Base-by-base conservation (phyloP, 2,113 vertebrate species). In the Astur gentilis region DNA sequence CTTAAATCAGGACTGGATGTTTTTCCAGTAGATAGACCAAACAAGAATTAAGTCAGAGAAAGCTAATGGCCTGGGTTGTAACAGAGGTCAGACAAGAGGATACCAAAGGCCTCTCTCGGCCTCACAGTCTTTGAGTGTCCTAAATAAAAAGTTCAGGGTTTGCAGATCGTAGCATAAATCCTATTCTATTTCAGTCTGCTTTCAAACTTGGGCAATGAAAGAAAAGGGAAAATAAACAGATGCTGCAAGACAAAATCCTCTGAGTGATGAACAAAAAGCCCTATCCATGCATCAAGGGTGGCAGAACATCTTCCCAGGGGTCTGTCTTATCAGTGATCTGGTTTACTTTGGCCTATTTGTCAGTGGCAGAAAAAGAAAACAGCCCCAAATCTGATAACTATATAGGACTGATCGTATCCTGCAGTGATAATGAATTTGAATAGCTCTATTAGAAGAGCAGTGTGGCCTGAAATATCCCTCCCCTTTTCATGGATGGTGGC, bases 301-400 rank as follows among this genome's bases (percentile, higher is more conserved):
- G 49, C 84, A 96, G 88, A 97, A 79, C 60, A 89, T 78, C 91
- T 96, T 97, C 92, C 91, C 85, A 82, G 94, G 93, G 90, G 90
- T 95, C 96, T 93, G 78, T 95, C 97, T 98, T 98, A 98, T 97
- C 97, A 96, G 96, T 66, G 92, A 98, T 98, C 96, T 97, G 87
- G 92, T 96, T 98, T 97, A 93, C 82, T 97, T 94, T 89, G 95
- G 90, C 79, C 70, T 97, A 96, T 97, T 93, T 93, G 95, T 96
- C 92, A 86, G 91, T 94, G 97, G 97, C 88, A 97, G 97, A 97
- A 97, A 97, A 98, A 98, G 97, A 98, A 98, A 98, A 97, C 96
- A 97, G 95, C 91, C 70, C 45, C 44, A 47, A 52, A 87, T 93
- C 89, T 94, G 95, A 96, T 96, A 95, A 95, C 84, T 95, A 32